Conservation (phyloP, 1,140 invertebrate genomes). For the Drosophila bocqueti region DNA sequence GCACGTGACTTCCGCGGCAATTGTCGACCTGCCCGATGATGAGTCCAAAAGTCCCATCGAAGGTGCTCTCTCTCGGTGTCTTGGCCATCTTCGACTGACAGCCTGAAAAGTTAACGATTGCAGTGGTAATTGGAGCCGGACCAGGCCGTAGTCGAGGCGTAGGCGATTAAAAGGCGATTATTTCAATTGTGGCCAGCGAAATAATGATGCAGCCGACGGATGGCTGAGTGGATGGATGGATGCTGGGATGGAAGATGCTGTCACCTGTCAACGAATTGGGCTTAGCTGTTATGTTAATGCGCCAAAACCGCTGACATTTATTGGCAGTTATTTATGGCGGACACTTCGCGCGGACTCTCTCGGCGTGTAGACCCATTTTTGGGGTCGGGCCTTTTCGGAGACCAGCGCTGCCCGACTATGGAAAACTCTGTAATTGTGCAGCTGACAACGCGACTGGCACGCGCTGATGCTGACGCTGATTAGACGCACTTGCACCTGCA, state of each 20-base stretch:
- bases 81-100: constrained; percentile 39
- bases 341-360: constrained; percentile 34
- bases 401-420: constrained; percentile 49
- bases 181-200: constrained; percentile 69
- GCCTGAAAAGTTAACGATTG: constrained; percentile 54
- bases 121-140: constrained; percentile 66
- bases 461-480: constrained; percentile 69
- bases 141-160: constrained; percentile 55
- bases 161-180: constrained; percentile 80
- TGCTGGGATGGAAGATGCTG: constrained; percentile 30
- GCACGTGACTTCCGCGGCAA: constrained; percentile 74
- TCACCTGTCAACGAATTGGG: constrained; percentile 73
- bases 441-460: constrained; percentile 69
- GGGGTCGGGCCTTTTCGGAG: constrained; percentile 63
- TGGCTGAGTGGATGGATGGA: constrained; percentile 15
- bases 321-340: constrained; percentile 80
- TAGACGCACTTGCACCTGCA: constrained; percentile 51
- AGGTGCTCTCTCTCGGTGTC: constrained; percentile 14
- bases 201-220: constrained; percentile 43
- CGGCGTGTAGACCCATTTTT: constrained; percentile 59
- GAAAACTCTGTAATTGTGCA: constrained; percentile 70
- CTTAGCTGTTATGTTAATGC: constrained; percentile 80
- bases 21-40: constrained; percentile 37
- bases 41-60: constrained; percentile 24
- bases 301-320: constrained; percentile 78